A percentile compares a stretch with the other conserved stretches of the same genome.
phyloP scores from a whole-genome alignment of 2,888 invertebrate genomes.

The Sussaba pulchella region DNA sequence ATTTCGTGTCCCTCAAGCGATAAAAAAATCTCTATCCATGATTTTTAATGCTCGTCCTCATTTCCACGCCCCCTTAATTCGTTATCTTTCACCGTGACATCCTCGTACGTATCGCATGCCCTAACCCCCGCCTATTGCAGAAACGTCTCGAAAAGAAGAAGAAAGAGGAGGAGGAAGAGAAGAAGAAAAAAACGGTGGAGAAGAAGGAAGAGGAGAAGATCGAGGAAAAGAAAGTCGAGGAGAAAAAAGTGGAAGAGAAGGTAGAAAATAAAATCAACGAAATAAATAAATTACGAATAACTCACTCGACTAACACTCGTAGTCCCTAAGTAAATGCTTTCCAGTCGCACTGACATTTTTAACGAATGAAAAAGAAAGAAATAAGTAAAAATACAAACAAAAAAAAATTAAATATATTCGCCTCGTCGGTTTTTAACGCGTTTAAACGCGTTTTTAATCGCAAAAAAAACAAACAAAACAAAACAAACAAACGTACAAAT shows the following conservation, averaged over 20 bases:
- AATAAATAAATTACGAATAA: slow-evolving; percentile 33
- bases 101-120: slow-evolving; percentile 73
- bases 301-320: slow-evolving; percentile 60
- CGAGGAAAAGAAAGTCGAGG: slow-evolving; percentile 80
- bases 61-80: neutral
- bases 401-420: too few species aligned
- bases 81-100: slow-evolving; percentile 1
- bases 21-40: neutral
- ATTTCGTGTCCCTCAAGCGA: neutral
- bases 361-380: slow-evolving; percentile 79
- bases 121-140: slow-evolving; percentile 71
- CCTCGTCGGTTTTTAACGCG: too few species aligned
- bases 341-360: slow-evolving; percentile 61
- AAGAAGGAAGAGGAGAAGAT: slow-evolving; percentile 81
- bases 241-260: slow-evolving; percentile 68
- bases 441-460: neutral
- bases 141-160: slow-evolving; percentile 84
- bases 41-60: slow-evolving; percentile 15
- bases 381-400: neutral
- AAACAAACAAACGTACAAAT: slow-evolving; percentile 35
- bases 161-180: slow-evolving; percentile 76
- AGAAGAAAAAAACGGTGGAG: slow-evolving; percentile 82
- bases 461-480: neutral
- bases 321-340: slow-evolving; percentile 59
- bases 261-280: slow-evolving; percentile 72